Evolutionary conservation across 1,140 invertebrate species (phyloP), one percentile per base, ranked within the genome.

Genomic region (Ips nitidus): DNA sequence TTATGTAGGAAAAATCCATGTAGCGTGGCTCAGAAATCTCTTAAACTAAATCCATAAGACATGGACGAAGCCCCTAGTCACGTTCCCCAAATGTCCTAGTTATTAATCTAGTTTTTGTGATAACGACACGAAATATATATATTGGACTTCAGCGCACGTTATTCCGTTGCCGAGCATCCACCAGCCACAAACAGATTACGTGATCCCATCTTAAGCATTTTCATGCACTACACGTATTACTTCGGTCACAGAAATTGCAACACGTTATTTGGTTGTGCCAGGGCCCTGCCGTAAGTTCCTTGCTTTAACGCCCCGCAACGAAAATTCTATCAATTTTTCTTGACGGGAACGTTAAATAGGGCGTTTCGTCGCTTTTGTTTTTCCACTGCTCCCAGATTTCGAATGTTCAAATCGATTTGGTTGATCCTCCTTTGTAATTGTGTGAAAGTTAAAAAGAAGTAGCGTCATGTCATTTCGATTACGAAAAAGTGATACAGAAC

Each of bases 101-200:
- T 76, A 76, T 75, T 76, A 76, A 76, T 73, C 62, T 73, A 69
- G 71, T 74, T 75, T 75, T 71, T 75, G 64, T 52, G 41, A 60
- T 47, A 72, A 71, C 70, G 74, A 76, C 75, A 74, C 72, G 68
- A 66, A 76, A 68, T 68, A 58, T 69, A 41, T 65, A 66, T 71
- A 73, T 75, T 76, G 70, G 72, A 65, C 65, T 74, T 69, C 74
- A 71, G 67, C 69, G 73, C 74, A 76, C 74, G 75, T 76, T 74
- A 76, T 50, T 62, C 70, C 60, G 71, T 53, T 71, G 66, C 66
- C 68, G 68, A 69, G 58, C 70, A 69, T 63, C 74, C 6, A 36
- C 70, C 73, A 64, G 71, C 75, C 75, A 69, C 76, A 77, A 77
- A 77, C 75, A 77, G 76, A 77, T 77, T 77, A 77, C 76, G 76